Evolutionary conservation across 2,113 vertebrate genomes (phyloP).

Genomic region (Ranitomeya variabilis): DNA sequence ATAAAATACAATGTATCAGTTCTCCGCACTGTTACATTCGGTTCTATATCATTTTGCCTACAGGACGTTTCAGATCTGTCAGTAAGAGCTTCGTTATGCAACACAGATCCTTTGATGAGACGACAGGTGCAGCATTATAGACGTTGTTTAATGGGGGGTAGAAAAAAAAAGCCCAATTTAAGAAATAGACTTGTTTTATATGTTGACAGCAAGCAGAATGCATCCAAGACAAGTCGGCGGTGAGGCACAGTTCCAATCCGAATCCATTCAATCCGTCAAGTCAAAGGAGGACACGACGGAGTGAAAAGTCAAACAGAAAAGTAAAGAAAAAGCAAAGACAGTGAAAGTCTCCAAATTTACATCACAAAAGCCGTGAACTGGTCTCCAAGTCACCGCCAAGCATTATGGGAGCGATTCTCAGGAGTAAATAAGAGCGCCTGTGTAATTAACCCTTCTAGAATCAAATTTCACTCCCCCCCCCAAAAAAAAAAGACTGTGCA

Average conservation of each 20-base stretch:
- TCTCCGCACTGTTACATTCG: not conserved
- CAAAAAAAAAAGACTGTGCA: not conserved
- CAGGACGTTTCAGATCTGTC: not conserved
- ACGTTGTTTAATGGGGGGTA: not conserved
- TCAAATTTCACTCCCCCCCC: not conserved
- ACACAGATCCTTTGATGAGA: slow-evolving; percentile 7
- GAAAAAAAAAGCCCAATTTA: not conserved
- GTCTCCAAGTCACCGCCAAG: slow-evolving; percentile 1
- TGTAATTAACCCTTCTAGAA: not conserved
- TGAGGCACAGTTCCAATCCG: not conserved
- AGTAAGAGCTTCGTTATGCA: not conserved
- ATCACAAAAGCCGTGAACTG: not conserved
- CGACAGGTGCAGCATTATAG: not conserved
- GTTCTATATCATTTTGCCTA: not conserved
- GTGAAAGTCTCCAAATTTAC: slow-evolving; percentile 29
- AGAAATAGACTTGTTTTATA: not conserved
- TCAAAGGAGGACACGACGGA: slow-evolving; percentile 14
- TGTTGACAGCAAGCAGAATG: not conserved
- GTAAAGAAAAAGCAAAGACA: slow-evolving; percentile 8
- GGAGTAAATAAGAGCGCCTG: not conserved
- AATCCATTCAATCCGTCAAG: not conserved
- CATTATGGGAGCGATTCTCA: not conserved
- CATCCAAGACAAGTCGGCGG: not conserved
- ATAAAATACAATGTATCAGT: not conserved
- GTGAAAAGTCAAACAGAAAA: slow-evolving; percentile 28